phyloP scores from a whole-genome alignment of 2,888 invertebrate species.

The Tenthredo mesomela region DNA sequence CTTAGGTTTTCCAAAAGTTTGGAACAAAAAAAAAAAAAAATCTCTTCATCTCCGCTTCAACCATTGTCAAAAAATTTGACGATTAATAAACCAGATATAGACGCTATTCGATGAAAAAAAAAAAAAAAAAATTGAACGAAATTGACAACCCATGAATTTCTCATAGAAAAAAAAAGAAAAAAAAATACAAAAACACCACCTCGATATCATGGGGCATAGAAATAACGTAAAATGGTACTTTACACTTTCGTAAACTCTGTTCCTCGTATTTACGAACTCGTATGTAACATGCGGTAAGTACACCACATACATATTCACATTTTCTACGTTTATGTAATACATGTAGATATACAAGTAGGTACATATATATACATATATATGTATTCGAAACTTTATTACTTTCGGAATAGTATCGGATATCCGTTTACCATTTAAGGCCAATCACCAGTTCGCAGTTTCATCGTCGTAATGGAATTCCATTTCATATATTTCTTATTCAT shows the following conservation, averaged over 20 bases:
- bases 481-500: not conserved
- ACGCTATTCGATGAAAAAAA: not conserved
- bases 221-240: not conserved
- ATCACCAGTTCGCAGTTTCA: constrained; percentile 24
- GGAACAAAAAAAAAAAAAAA: too few species aligned
- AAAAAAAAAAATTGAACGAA: not conserved
- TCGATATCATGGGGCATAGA: not conserved
- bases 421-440: constrained; percentile 32
- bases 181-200: not conserved
- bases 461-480: constrained; percentile 16
- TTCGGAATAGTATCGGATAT: constrained; percentile 20
- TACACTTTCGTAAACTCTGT: not conserved
- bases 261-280: too few species aligned
- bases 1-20: not conserved
- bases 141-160: too few species aligned
- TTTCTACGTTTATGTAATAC: not conserved
- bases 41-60: too few species aligned
- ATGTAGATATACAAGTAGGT: not conserved
- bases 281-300: too few species aligned
- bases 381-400: not conserved
- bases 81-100: not conserved
- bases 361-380: not conserved
- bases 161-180: not conserved
- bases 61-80: not conserved
- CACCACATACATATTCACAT: not conserved